Percentiles rank a stretch among this genome's conserved stretches.
Conservation (phyloP, 2,113 vertebrate species). For the Sialia sialis region DNA sequence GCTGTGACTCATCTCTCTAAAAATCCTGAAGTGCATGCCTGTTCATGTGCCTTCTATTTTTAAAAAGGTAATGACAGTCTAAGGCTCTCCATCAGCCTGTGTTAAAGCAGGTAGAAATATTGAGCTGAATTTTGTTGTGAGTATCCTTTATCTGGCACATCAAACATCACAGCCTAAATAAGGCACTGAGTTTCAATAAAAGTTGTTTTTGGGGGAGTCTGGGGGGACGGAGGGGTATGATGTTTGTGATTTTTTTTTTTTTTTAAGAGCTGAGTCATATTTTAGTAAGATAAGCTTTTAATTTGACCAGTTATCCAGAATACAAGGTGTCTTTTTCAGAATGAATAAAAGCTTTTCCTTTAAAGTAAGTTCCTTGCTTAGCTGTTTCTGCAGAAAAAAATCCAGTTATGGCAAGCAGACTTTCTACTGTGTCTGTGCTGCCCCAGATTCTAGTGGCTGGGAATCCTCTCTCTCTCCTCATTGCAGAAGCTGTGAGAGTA, state of each 20-base stretch:
- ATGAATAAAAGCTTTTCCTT: neutral
- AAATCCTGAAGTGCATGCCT: constrained; percentile 10
- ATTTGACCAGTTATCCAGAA: neutral
- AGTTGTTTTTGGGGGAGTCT: neutral
- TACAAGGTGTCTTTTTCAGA: neutral
- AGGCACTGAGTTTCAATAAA: neutral
- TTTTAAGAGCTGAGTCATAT: neutral
- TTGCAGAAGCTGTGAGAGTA: neutral
- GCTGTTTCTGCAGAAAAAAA: neutral
- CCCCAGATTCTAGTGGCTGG: neutral
- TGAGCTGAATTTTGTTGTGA: neutral
- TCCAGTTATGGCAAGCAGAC: neutral
- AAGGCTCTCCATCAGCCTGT: neutral
- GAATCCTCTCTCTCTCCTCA: neutral
- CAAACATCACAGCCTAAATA: neutral
- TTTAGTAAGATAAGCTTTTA: neutral
- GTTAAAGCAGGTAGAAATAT: neutral
- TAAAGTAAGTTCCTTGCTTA: neutral
- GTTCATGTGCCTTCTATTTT: constrained; percentile 30
- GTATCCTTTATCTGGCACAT: neutral
- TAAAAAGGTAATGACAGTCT: neutral
- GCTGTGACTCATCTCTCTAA: constrained; percentile 9
- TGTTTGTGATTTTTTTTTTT: neutral
- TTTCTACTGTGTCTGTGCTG: neutral
- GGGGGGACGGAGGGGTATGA: accelerated